Percentiles rank a stretch among this genome's conserved stretches.
phyloP scores from a whole-genome alignment of 2,888 invertebrate genomes.

The Bruchidius siliquastri region DNA sequence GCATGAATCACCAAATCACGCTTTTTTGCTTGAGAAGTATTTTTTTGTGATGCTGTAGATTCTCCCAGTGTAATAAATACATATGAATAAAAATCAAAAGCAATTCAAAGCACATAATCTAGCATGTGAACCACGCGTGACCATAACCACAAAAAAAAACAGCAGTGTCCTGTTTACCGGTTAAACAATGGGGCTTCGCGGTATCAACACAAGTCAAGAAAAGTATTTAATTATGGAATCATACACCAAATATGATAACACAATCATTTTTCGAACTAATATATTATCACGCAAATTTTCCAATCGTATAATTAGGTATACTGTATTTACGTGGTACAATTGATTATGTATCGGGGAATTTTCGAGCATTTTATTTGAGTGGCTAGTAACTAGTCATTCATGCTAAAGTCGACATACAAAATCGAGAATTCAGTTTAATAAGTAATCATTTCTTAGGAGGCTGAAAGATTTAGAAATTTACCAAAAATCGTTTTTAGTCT shows the following conservation, averaged over 20 bases:
- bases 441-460: no score
- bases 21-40: no score
- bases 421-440: no score
- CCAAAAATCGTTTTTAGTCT: no score
- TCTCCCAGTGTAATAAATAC: no score
- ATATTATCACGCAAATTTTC: neutral
- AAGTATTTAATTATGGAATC: neutral
- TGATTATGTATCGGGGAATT: neutral
- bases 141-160: neutral
- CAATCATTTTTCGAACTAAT: neutral
- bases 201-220: neutral
- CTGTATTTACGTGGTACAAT: neutral
- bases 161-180: neutral
- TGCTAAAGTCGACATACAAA: no score
- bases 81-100: no score
- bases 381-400: no score
- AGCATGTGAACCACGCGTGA: neutral
- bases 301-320: neutral
- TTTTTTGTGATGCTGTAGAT: no score
- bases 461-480: no score
- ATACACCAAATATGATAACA: neutral
- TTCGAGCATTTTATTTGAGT: neutral
- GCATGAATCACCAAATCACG: no score
- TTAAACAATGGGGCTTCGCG: neutral
- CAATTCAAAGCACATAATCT: no score